Evolutionary conservation across 2,113 vertebrate species (phyloP).

Genomic region (Cettia cetti): DNA sequence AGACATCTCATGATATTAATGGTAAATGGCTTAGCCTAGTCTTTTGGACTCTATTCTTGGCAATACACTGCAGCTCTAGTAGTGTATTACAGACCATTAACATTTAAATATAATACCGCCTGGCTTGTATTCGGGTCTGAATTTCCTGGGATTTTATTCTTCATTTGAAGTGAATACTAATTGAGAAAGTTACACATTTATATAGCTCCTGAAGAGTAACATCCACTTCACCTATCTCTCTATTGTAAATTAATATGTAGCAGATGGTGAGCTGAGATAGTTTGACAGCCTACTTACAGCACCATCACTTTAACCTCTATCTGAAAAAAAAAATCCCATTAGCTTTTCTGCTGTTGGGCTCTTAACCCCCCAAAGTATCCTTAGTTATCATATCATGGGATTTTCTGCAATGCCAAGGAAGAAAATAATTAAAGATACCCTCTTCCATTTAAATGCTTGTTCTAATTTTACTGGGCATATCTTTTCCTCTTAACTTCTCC

Average conservation of each 20-base stretch:
- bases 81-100: background rate
- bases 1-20: background rate
- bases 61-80: background rate
- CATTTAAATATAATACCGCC: slow-evolving; percentile 33
- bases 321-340: slow-evolving; percentile 65
- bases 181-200: slow-evolving; percentile 52
- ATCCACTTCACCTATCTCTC: slow-evolving; percentile 48
- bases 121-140: background rate
- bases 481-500: slow-evolving; percentile 41
- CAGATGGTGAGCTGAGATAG: slow-evolving; percentile 64
- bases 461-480: slow-evolving; percentile 65
- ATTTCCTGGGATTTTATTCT: slow-evolving; percentile 40
- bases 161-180: slow-evolving; percentile 50
- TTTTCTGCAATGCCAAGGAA: slow-evolving; percentile 54
- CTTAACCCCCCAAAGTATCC: slow-evolving; percentile 51
- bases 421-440: slow-evolving; percentile 63
- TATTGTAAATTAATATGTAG: slow-evolving; percentile 65
- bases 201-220: slow-evolving; percentile 32
- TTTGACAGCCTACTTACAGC: slow-evolving; percentile 61
- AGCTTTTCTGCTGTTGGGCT: slow-evolving; percentile 62
- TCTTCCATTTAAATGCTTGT: slow-evolving; percentile 56
- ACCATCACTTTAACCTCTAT: slow-evolving; percentile 60
- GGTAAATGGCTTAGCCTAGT: background rate
- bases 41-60: slow-evolving; percentile 16
- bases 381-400: slow-evolving; percentile 48